Evolutionary conservation across 1,140 invertebrate genomes (phyloP).

Genomic region (Drosophila santomea): DNA sequence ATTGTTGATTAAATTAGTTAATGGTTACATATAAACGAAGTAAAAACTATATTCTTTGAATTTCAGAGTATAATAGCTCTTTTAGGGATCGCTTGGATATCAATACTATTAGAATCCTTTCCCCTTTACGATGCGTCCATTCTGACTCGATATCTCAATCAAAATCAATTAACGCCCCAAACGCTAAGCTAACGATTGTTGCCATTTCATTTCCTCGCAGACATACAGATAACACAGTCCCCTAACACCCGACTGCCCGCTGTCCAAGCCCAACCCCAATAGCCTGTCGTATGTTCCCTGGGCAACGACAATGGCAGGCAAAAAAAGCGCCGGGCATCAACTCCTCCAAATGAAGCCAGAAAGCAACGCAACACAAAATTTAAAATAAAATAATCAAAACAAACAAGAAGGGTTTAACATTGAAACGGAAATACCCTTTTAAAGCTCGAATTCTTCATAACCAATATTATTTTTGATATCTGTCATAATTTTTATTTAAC

Average conservation of each 20-base stretch:
- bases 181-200: conserved; percentile 55
- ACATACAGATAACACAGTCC: conserved; percentile 9
- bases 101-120: background rate
- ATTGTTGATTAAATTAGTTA: too few relatives aligned
- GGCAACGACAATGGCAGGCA: conserved; percentile 59
- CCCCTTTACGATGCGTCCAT: conserved; percentile 16
- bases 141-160: conserved; percentile 42
- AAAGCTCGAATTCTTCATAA: too few relatives aligned
- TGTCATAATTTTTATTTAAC: too few relatives aligned
- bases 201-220: conserved; percentile 54
- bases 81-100: background rate
- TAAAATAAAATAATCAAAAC: background rate
- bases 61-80: too few relatives aligned
- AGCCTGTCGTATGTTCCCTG: conserved; percentile 68
- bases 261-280: background rate
- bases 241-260: conserved; percentile 12
- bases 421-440: background rate
- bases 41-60: too few relatives aligned
- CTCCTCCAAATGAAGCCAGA: conserved; percentile 69
- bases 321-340: conserved; percentile 76
- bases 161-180: conserved; percentile 61
- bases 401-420: background rate
- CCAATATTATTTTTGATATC: too few relatives aligned
- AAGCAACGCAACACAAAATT: conserved; percentile 33
- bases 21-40: too few relatives aligned